Evolutionary conservation across 2,888 invertebrate species (phyloP).

Genomic region (Athripsodes cinereus): DNA sequence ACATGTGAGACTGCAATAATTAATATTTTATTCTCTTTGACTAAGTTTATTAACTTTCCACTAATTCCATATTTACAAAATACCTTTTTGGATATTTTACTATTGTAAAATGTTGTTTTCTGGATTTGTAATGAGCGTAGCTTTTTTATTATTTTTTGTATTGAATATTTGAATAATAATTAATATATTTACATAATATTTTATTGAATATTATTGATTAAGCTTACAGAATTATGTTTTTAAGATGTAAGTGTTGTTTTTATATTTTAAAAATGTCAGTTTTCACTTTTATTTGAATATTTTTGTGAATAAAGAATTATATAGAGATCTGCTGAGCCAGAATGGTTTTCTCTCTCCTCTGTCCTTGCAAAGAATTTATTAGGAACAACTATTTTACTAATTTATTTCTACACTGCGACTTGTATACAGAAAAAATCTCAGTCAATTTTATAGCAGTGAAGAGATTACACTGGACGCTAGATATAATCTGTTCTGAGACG

Average conservation of each 20-base stretch:
- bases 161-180: constrained; percentile 9
- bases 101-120: background rate
- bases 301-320: constrained; percentile 22
- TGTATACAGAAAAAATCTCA: no score
- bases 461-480: no score
- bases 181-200: constrained; percentile 22
- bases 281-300: constrained; percentile 13
- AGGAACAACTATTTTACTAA: no score
- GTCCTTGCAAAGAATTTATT: no score
- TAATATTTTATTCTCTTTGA: no score
- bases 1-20: no score
- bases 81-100: no score
- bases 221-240: background rate
- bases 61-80: no score
- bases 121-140: constrained; percentile 12
- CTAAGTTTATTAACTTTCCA: no score
- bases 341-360: constrained; percentile 6
- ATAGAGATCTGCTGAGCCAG: constrained; percentile 22
- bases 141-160: constrained; percentile 15
- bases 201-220: constrained; percentile 15
- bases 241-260: constrained; percentile 21
- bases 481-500: no score
- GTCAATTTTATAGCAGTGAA: no score
- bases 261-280: constrained; percentile 18
- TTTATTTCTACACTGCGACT: no score